phyloP scores from a whole-genome alignment of 2,888 invertebrate species.

The Rhyacophila evoluta region DNA sequence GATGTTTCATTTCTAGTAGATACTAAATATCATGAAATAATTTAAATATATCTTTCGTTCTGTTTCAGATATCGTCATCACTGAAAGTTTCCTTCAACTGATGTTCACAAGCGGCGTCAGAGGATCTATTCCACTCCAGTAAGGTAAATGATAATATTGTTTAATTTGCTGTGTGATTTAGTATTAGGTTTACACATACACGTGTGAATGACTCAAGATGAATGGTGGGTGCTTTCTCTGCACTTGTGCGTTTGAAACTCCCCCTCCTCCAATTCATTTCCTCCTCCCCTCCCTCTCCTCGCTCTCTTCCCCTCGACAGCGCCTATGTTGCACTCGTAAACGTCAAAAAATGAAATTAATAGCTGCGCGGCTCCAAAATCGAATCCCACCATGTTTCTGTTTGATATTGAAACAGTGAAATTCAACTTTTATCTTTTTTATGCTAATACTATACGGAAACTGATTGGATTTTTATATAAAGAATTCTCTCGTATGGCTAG shows the following conservation, averaged over 20 bases:
- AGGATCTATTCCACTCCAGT: neutral
- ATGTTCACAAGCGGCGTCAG: neutral
- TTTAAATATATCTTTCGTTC: neutral
- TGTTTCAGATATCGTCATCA: neutral
- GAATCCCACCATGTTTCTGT: constrained; percentile 23
- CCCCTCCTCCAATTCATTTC: constrained; percentile 42
- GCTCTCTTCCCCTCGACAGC: constrained; percentile 35
- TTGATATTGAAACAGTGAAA: neutral
- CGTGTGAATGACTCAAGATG: constrained; percentile 23
- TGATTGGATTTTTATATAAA: neutral
- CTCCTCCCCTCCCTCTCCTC: constrained; percentile 42
- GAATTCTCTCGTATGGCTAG: no score
- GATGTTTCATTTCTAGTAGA: no score
- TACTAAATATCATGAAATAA: no score
- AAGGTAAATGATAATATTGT: neutral
- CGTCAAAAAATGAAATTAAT: constrained; percentile 52
- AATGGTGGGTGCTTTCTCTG: constrained; percentile 26
- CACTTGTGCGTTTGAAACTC: constrained; percentile 13
- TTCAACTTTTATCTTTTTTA: neutral
- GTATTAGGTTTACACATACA: neutral
- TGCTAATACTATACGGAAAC: neutral
- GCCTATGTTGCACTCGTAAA: constrained; percentile 46
- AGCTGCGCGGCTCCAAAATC: constrained; percentile 39
- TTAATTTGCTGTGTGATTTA: neutral
- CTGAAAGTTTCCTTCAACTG: neutral